These are phyloP conservation scores for Alouatta caraya DNA, from an alignment of 2,797 vertebrate genomes.

Conservation along the genomic window DNA sequence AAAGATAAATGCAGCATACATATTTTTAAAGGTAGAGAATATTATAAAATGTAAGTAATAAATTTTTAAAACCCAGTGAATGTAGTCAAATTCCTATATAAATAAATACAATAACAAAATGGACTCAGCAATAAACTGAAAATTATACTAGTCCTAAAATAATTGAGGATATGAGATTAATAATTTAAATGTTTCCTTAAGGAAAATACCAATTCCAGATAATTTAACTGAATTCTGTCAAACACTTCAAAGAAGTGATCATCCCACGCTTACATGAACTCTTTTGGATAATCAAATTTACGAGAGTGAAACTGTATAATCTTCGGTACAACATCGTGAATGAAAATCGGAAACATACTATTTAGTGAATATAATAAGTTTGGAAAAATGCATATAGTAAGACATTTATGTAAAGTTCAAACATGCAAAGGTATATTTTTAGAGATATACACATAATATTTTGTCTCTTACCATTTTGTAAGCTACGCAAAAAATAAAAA, in stretches of 20 bases:
- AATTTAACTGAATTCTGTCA: not conserved
- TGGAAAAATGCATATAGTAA: not conserved
- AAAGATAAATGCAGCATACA: not conserved
- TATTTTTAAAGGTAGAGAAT: not conserved
- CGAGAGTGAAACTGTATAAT: not conserved
- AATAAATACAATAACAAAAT: not conserved
- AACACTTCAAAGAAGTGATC: not conserved
- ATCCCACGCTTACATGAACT: not conserved
- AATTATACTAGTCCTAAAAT: not conserved
- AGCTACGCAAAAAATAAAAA: not conserved
- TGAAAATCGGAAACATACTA: not conserved
- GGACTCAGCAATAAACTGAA: not conserved
- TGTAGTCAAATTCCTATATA: not conserved
- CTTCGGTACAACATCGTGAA: not conserved
- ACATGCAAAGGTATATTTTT: not conserved
- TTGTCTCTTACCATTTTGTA: not conserved
- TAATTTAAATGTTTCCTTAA: slow-evolving; percentile 8
- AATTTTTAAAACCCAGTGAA: not conserved
- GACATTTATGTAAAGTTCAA: not conserved
- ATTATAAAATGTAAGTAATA: not conserved
- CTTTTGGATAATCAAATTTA: not conserved
- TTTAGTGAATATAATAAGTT: not conserved
- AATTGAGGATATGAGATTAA: not conserved
- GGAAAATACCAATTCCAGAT: not conserved
- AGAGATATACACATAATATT: not conserved